These are phyloP conservation scores for Parazoanthus atlanticus DNA, from an alignment of 92 coral and sea anemone genomes.

Conservation along the genomic window DNA sequence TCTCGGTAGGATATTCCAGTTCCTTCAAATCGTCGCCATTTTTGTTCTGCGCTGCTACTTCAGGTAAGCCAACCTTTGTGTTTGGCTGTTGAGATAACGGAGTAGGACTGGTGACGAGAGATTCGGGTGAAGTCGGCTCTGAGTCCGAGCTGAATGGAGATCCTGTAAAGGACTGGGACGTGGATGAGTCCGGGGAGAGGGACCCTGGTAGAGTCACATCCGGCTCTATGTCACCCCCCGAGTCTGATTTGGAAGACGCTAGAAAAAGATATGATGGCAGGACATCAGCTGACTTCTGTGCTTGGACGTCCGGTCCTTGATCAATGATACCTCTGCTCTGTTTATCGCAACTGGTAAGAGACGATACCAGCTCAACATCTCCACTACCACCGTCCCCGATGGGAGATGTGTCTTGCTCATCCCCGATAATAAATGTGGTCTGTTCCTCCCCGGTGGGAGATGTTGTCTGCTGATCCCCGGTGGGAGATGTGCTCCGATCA, in stretches of 20 bases:
- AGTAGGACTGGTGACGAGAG: not conserved
- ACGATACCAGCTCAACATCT: not conserved
- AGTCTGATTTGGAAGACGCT: not conserved
- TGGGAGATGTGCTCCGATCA: not conserved
- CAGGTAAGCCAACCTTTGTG: not conserved
- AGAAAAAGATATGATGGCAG: slow-evolving; percentile 12
- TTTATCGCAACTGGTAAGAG: not conserved
- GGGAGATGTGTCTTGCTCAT: too few species aligned
- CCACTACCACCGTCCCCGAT: not conserved
- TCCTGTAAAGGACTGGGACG: slow-evolving; percentile 1
- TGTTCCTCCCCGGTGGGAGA: too few species aligned
- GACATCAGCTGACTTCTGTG: not conserved
- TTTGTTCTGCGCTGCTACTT: not conserved
- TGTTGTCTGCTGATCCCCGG: too few species aligned
- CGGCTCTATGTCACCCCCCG: not conserved
- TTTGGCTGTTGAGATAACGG: not conserved
- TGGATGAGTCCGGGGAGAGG: not conserved
- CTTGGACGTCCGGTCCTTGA: not conserved
- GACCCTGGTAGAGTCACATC: not conserved
- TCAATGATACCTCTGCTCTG: not conserved
- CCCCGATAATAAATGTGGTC: too few species aligned
- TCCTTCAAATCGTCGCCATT: not conserved
- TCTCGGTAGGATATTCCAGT: not conserved
- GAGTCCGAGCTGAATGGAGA: slow-evolving; percentile 6
- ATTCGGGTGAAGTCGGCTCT: not conserved